Percentiles rank a stretch among this genome's conserved stretches.
phyloP scores from a whole-genome alignment of 2,888 invertebrate genomes.

The Blomia tropicalis region DNA sequence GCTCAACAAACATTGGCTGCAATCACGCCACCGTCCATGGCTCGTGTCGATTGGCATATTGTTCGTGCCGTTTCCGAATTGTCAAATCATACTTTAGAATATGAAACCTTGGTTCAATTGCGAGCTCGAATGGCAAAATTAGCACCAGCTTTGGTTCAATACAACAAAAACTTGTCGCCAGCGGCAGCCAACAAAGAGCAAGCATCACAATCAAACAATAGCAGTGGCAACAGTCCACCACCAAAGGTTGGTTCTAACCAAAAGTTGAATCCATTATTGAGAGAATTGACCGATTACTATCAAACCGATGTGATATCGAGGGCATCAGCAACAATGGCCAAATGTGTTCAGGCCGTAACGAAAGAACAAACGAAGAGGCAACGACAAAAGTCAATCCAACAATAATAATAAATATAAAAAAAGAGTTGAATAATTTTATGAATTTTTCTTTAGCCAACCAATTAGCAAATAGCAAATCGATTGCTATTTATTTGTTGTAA shows the following conservation, averaged over 20 bases:
- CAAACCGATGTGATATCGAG: conserved; percentile 94
- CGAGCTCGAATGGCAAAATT: conserved; percentile 57
- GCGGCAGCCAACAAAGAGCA: background rate
- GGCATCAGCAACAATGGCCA: conserved; percentile 96
- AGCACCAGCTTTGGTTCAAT: conserved; percentile 29
- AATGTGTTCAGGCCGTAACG: conserved; percentile 75
- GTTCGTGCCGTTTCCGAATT: conserved; percentile 87
- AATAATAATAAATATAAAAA: background rate
- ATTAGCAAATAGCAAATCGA: background rate
- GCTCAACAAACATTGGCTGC: conserved; percentile 76
- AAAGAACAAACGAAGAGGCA: conserved; percentile 24
- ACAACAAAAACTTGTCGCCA: conserved; percentile 16
- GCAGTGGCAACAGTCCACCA: background rate
- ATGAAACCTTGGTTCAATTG: conserved; percentile 68
- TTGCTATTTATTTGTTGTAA: background rate
- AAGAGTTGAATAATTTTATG: background rate
- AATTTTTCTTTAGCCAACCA: background rate
- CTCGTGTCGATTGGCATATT: conserved; percentile 96
- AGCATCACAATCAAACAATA: background rate
- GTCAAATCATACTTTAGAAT: conserved; percentile 54
- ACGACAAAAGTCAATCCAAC: too few relatives aligned
- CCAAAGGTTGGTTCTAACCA: background rate
- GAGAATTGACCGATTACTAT: conserved; percentile 54
- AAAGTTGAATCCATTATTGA: conserved; percentile 43
- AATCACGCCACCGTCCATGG: conserved; percentile 75